Percentiles rank a stretch among this genome's conserved stretches.
Conservation (phyloP, 2,888 invertebrate genomes). For the Poecilobothrus nobilitatus region DNA sequence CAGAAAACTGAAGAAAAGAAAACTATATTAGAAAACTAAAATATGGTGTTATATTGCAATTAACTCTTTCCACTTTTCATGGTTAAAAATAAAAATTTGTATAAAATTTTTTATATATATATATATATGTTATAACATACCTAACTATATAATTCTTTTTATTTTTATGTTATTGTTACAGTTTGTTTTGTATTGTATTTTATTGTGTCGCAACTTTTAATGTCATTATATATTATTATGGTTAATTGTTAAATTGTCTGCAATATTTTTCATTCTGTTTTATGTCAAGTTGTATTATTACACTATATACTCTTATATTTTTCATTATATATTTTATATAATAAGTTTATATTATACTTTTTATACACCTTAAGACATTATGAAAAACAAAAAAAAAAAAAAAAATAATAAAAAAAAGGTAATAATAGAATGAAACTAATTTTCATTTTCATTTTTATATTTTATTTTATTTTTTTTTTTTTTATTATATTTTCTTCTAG, state of each 20-base stretch:
- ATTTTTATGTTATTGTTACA: background rate
- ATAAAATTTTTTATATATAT: too few relatives aligned
- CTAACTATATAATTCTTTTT: background rate
- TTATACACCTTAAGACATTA: too few relatives aligned
- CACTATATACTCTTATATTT: background rate
- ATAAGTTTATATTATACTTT: too few relatives aligned
- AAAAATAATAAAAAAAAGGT: background rate
- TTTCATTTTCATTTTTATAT: too few relatives aligned
- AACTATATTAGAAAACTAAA: too few relatives aligned
- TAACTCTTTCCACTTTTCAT: too few relatives aligned
- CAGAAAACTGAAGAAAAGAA: too few relatives aligned
- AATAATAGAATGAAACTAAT: too few relatives aligned
- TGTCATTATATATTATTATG: conserved; percentile 6
- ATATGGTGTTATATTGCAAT: too few relatives aligned
- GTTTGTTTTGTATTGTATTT: too few relatives aligned
- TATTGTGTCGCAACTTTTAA: background rate
- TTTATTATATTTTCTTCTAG: background rate
- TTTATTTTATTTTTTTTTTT: background rate
- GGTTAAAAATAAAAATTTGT: too few relatives aligned
- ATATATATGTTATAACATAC: too few relatives aligned
- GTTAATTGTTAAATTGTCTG: conserved; percentile 6
- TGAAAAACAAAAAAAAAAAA: background rate
- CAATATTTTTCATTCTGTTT: background rate
- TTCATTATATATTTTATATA: background rate
- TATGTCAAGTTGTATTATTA: background rate